Percentiles rank a stretch among this genome's conserved stretches.
These are phyloP conservation scores for Esox masquinongy DNA, from an alignment of 2,797 vertebrate genomes.

Conservation along the genomic window DNA sequence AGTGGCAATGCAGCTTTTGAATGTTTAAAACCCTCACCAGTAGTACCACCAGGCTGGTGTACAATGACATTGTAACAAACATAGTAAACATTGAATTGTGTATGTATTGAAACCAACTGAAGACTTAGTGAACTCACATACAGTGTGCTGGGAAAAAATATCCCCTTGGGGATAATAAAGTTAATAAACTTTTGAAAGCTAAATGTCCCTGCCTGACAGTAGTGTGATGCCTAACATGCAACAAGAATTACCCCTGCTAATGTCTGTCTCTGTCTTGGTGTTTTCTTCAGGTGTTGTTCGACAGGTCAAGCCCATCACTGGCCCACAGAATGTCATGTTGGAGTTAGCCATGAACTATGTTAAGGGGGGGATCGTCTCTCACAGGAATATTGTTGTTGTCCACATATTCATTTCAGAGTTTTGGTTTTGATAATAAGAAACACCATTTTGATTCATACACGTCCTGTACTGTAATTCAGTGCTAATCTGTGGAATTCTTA, in stretches of 20 bases:
- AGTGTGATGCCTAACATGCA: too few species aligned
- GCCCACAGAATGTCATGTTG: slow-evolving; percentile 77
- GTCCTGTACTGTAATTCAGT: slow-evolving; percentile 6
- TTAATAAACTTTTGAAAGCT: too few species aligned
- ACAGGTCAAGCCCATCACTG: slow-evolving; percentile 81
- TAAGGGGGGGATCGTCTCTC: slow-evolving; percentile 75
- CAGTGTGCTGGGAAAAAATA: too few species aligned
- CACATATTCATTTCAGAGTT: slow-evolving; percentile 84
- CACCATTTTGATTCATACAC: neutral
- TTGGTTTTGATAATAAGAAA: slow-evolving; percentile 78
- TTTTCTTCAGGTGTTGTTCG: slow-evolving; percentile 80
- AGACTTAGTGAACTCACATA: too few species aligned
- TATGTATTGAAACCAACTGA: too few species aligned
- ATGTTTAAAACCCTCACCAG: too few species aligned
- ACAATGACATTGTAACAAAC: too few species aligned
- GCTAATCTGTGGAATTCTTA: slow-evolving; percentile 17
- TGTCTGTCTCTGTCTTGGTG: neutral
- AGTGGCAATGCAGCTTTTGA: too few species aligned
- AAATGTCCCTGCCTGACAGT: too few species aligned
- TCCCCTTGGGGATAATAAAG: too few species aligned
- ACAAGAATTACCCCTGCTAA: neutral
- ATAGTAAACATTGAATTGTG: too few species aligned
- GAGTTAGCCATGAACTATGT: slow-evolving; percentile 85
- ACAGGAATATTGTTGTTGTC: slow-evolving; percentile 81
- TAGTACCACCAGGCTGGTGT: too few species aligned